Evolutionary conservation across 2,888 invertebrate species (phyloP).

Genomic region (Sialis lutaria): DNA sequence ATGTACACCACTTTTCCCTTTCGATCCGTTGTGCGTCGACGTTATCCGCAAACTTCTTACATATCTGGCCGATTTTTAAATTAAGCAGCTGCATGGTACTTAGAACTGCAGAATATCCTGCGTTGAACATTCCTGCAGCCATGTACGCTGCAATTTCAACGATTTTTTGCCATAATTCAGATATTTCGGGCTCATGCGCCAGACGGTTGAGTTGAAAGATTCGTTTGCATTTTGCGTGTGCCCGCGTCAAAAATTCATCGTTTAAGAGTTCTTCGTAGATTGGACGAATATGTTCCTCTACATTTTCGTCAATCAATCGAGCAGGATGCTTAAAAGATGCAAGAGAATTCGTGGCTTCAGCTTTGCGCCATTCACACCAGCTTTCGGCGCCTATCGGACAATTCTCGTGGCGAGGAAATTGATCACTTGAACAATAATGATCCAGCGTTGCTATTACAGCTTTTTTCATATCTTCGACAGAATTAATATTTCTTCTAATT

Average conservation of each 20-base stretch:
- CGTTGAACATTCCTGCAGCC: no score
- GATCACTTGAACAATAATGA: slow-evolving; percentile 15
- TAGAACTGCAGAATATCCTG: no score
- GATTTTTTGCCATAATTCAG: not conserved
- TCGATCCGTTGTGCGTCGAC: no score
- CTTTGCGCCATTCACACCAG: slow-evolving; percentile 9
- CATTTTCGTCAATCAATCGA: slow-evolving; percentile 3
- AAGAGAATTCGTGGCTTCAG: not conserved
- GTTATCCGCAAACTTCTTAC: no score
- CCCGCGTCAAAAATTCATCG: slow-evolving; percentile 5
- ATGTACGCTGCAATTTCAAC: no score
- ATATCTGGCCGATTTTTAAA: no score
- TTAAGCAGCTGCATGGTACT: no score
- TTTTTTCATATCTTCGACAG: slow-evolving; percentile 14
- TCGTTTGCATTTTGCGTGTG: slow-evolving; percentile 6
- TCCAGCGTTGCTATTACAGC: slow-evolving; percentile 16
- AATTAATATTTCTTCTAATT: slow-evolving; percentile 14
- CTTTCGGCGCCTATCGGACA: slow-evolving; percentile 12
- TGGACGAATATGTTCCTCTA: slow-evolving; percentile 6
- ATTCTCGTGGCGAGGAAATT: slow-evolving; percentile 15
- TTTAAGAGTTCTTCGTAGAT: slow-evolving; percentile 7
- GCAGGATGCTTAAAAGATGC: not conserved
- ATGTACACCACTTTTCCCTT: no score
- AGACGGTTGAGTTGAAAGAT: slow-evolving; percentile 3
- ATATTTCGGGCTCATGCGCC: slow-evolving; percentile 4